phyloP scores from a whole-genome alignment of 2,888 invertebrate genomes.

The Cosmorhoe ocellata region DNA sequence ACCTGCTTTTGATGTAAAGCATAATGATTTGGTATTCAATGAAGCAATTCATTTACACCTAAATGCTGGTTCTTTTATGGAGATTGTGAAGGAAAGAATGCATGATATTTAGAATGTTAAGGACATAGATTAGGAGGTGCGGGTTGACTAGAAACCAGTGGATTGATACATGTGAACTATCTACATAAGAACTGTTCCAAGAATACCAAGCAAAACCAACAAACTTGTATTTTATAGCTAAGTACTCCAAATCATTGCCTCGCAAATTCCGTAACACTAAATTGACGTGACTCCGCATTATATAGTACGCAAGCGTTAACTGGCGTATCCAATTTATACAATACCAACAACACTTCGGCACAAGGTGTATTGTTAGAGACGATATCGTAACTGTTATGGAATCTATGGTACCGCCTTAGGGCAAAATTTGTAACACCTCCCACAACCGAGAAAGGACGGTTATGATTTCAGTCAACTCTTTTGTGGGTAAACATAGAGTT shows the following conservation, averaged over 20 bases:
- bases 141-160: background rate
- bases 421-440: constrained; percentile 64
- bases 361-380: constrained; percentile 56
- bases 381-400: constrained; percentile 7
- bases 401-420: constrained; percentile 41
- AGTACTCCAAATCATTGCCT: constrained; percentile 42
- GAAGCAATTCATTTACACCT: constrained; percentile 54
- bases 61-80: constrained; percentile 35
- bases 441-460: constrained; percentile 49
- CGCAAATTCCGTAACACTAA: constrained; percentile 44
- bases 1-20: constrained; percentile 21
- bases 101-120: constrained; percentile 16
- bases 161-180: too few species aligned
- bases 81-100: constrained; percentile 27
- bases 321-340: constrained; percentile 61
- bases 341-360: constrained; percentile 44
- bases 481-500: constrained; percentile 28
- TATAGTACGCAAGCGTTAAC: constrained; percentile 53
- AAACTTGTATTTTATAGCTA: constrained; percentile 43
- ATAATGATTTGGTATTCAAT: constrained; percentile 65
- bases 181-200: constrained; percentile 15
- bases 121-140: constrained; percentile 3
- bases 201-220: constrained; percentile 36
- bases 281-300: constrained; percentile 49
- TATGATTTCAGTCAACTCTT: constrained; percentile 25